Evolutionary conservation across 2,797 vertebrate species (phyloP), one percentile per base, ranked within the genome.

Genomic region (Etheostoma perlongum): DNA sequence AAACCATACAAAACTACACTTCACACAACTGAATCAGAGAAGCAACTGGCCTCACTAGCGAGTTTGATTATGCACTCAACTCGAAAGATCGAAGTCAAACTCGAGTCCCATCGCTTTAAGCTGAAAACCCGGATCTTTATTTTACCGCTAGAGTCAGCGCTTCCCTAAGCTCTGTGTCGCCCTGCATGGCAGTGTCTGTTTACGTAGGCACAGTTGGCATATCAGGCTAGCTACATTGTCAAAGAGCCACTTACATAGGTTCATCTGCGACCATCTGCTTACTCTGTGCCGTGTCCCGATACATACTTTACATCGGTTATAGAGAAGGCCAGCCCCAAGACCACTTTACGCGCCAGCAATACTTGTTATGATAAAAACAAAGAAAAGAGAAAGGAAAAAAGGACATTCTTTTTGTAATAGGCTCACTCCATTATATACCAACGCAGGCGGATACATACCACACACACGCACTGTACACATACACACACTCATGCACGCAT

Each of bases 151-250:
- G 84, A 86, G 89, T 72, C 81, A 74, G 81, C 52, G 62, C 85
- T 88, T 88, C 90, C 89, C 89, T 78, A 66, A 88, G 88, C 82
- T 90, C 81, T 77, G 87, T 89, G 88, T 88, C 67, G 82, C 86
- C 89, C 88, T 87, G 90, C 90, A 82, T 88, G 92, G 91, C 93
- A 91, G 91, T 90, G 83, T 95, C 93, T 90, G 89, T 89, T 94
- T 85, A 91, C 91, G 91, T 94, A 96, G 95, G 95, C 95, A 96
- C 95, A 93, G 92, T 94, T 94, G 95, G 95, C 94, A 87, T 95
- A 88, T 93, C 92, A 92, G 91, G 93, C 91, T 94, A 94, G 92
- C 94, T 95, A 95, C 91, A 88, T 86, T 84, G 88, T 95, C 91
- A 78, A 89, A 90, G 89, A 94, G 92, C 92, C 92, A 86, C 92